These are phyloP conservation scores for Euglossa dilemma DNA, from an alignment of 1,140 invertebrate genomes.

Conservation along the genomic window DNA sequence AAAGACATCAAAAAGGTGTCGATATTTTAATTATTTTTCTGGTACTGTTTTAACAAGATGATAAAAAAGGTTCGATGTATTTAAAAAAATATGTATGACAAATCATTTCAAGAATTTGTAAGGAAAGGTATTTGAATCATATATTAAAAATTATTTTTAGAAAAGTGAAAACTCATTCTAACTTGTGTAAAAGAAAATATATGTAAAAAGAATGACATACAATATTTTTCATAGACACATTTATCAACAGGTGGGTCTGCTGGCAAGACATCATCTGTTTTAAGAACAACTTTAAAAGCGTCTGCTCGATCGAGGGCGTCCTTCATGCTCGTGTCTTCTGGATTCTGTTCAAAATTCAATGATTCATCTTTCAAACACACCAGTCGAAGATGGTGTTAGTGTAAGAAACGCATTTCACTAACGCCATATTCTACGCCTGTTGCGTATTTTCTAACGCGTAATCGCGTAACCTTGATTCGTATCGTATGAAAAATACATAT, in stretches of 20 bases:
- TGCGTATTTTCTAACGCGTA: background rate
- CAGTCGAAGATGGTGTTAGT: background rate
- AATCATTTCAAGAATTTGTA: background rate
- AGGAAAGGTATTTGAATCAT: background rate
- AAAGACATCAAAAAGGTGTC: background rate
- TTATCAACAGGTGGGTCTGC: background rate
- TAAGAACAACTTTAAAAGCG: background rate
- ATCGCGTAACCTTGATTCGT: conserved; percentile 15
- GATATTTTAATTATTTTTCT: background rate
- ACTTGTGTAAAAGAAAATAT: background rate
- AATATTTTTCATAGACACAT: background rate
- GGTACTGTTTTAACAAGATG: too few relatives aligned
- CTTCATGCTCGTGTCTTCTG: conserved; percentile 10
- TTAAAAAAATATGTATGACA: background rate
- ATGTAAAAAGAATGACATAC: background rate
- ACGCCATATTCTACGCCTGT: background rate
- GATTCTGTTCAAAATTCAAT: conserved; percentile 15
- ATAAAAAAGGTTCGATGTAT: background rate
- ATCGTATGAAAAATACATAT: conserved; percentile 2
- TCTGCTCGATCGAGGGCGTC: background rate
- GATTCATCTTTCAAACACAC: background rate
- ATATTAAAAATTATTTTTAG: background rate
- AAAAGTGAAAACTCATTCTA: background rate
- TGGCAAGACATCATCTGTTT: background rate
- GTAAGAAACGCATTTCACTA: too few relatives aligned